Evolutionary conservation across 2,113 vertebrate genomes (phyloP), one percentile per base, ranked within the genome.

Genomic region (Brachionichthys hirsutus): DNA sequence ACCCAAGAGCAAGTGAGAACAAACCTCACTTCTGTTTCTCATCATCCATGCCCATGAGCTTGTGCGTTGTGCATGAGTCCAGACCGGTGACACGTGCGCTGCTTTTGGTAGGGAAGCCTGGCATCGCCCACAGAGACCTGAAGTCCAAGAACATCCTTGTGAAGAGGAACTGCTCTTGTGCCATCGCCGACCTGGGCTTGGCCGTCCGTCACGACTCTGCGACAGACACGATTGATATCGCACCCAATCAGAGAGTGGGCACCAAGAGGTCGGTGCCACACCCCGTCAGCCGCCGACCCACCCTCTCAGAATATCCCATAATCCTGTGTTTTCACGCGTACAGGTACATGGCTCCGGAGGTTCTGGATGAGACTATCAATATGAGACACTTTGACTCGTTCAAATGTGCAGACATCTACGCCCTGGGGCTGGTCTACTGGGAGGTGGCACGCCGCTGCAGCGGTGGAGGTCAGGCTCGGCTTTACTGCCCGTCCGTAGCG

Each of bases 301-400:
- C 3, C 14, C 65, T 52, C 46, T 36, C 15, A 34, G 43, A 54
- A 35, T 16, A 38, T 34, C 3, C 44, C 53, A 70, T 30, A 44
- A 34, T 54, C 24, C 50, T 43, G 17, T 13, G 19, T 75, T 62
- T 49, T 52, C 12, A 6, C 43, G 64, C 62, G 16, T 67, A 53
- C 89, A 98, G 96, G 51, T 98, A 98, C 87, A 98, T 98, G 96
- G 95, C 96, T 54, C 96, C 96, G 0, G 96, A 98, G 81, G 96
- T 98, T 12, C 78, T 98, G 81, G 96, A 98, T 51, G 95, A 98
- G 78, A 98, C 92, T 17, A 97, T 98, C 78, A 98, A 98, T 85
- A 98, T 94, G 94, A 95, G 94, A 64, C 96, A 98, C 88, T 98
- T 98, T 43, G 96, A 98, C 75, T 98, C 95, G 0, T 98, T 98